phyloP scores from a whole-genome alignment of 1,140 invertebrate species.

The Gryllus bimaculatus region DNA sequence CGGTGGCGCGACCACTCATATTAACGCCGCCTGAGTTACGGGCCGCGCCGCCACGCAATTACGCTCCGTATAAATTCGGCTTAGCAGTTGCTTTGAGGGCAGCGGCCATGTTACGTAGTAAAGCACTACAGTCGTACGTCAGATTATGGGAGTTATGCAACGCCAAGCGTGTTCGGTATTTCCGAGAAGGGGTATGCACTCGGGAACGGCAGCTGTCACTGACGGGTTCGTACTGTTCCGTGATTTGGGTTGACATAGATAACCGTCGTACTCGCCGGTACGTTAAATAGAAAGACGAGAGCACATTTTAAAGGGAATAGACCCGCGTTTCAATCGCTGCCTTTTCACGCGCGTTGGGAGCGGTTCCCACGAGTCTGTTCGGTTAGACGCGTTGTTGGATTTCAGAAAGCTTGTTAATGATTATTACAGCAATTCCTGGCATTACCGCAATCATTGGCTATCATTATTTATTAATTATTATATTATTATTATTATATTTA shows the following conservation, averaged over 20 bases:
- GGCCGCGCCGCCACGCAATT: not conserved
- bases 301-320: not conserved
- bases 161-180: not conserved
- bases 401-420: no score
- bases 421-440: no score
- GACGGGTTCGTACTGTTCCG: not conserved
- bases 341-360: not conserved
- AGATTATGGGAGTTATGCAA: not conserved
- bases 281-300: not conserved
- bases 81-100: conserved; percentile 3
- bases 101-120: not conserved
- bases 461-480: no score
- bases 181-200: not conserved
- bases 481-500: no score
- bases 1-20: not conserved
- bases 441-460: no score
- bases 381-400: no score
- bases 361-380: no score
- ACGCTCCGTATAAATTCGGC: not conserved
- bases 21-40: not conserved
- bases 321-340: not conserved
- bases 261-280: not conserved
- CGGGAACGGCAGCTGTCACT: not conserved
- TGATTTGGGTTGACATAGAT: not conserved
- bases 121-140: not conserved